These are phyloP conservation scores for Enteromius radiatus DNA, from an alignment of 2,797 vertebrate genomes.

Conservation along the genomic window DNA sequence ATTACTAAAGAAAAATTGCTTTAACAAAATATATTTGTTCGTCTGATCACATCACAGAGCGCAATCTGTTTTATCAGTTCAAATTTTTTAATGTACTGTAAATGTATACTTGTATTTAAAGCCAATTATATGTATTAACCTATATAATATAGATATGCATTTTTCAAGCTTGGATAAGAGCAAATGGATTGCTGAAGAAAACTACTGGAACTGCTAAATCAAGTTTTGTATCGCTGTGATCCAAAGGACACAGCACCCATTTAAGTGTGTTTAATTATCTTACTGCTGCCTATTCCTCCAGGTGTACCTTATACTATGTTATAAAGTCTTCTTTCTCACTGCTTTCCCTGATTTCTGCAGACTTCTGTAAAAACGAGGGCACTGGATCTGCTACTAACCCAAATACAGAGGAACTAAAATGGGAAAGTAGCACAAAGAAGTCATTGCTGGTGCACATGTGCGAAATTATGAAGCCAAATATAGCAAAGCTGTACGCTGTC, in stretches of 20 bases:
- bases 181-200: slow-evolving; percentile 69
- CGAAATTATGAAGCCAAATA: slow-evolving; percentile 47
- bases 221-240: slow-evolving; percentile 31
- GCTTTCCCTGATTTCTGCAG: slow-evolving; percentile 51
- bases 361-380: slow-evolving; percentile 31
- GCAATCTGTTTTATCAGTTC: slow-evolving; percentile 52
- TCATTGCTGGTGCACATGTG: slow-evolving; percentile 32
- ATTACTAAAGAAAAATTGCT: slow-evolving; percentile 18
- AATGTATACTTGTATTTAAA: slow-evolving; percentile 60
- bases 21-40: slow-evolving; percentile 53
- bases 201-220: slow-evolving; percentile 67
- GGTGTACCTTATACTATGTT: slow-evolving; percentile 38
- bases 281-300: slow-evolving; percentile 32
- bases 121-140: slow-evolving; percentile 51
- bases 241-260: slow-evolving; percentile 34
- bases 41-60: slow-evolving; percentile 53
- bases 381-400: slow-evolving; percentile 45
- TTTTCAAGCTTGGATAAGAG: slow-evolving; percentile 68
- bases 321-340: slow-evolving; percentile 47
- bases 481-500: slow-evolving; percentile 37
- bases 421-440: slow-evolving; percentile 57
- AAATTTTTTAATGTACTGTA: slow-evolving; percentile 54
- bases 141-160: slow-evolving; percentile 68
- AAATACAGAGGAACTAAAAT: slow-evolving; percentile 53
- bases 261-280: slow-evolving; percentile 33